phyloP scores from a whole-genome alignment of 1,140 invertebrate genomes.

The Drosophila auraria region DNA sequence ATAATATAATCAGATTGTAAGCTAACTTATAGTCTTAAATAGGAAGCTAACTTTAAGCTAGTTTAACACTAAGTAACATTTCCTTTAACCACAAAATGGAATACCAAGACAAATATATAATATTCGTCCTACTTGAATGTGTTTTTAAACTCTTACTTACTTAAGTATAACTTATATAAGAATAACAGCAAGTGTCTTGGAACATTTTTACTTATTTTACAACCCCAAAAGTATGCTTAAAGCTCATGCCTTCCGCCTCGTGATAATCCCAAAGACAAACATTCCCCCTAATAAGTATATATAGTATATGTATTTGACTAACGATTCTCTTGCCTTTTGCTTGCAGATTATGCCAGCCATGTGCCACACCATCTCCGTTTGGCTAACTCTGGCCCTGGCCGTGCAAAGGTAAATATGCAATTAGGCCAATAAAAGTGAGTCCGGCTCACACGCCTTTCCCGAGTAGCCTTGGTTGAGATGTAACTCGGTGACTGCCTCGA shows the following conservation, averaged over 20 bases:
- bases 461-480: conserved; percentile 13
- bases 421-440: conserved; percentile 43
- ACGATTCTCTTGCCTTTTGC: conserved; percentile 10
- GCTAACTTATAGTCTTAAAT: no score
- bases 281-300: not conserved
- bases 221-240: conserved; percentile 20
- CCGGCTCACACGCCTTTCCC: not conserved
- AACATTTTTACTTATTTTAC: not conserved
- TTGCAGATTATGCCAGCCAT: conserved; percentile 91
- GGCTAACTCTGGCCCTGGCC: conserved; percentile 94
- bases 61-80: no score
- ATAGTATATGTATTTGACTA: conserved; percentile 10
- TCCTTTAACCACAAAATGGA: no score
- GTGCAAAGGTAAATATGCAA: conserved; percentile 89
- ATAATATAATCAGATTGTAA: no score
- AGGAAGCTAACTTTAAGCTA: no score
- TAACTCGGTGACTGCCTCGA: conserved; percentile 10
- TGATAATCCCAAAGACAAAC: not conserved
- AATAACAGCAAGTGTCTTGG: not conserved
- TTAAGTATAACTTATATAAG: not conserved
- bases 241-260: not conserved
- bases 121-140: not conserved
- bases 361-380: conserved; percentile 96
- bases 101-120: not conserved
- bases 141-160: not conserved